Evolutionary conservation across 2,113 vertebrate genomes (phyloP).

Genomic region (Dendrocopos noguchii): DNA sequence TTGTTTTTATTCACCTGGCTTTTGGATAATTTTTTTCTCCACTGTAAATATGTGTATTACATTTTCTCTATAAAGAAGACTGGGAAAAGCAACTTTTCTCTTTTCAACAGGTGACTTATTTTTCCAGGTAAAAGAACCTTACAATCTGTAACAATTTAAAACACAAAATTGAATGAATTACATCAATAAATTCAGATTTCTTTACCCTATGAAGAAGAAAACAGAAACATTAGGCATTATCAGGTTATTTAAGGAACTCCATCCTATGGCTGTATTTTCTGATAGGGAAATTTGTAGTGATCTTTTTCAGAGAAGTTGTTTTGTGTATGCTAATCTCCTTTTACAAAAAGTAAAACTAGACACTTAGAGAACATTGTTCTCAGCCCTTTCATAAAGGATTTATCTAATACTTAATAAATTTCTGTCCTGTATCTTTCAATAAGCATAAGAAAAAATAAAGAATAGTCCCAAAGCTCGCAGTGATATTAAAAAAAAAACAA

Average conservation of each 20-base stretch:
- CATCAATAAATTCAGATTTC: neutral
- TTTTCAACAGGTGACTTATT: neutral
- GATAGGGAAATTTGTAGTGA: neutral
- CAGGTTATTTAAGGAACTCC: neutral
- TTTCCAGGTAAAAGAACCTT: neutral
- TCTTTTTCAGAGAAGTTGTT: neutral
- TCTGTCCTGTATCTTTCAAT: neutral
- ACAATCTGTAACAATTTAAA: neutral
- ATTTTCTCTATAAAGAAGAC: neutral
- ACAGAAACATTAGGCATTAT: neutral
- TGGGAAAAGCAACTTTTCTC: neutral
- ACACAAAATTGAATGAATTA: neutral
- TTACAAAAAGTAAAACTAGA: neutral
- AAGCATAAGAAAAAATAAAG: neutral
- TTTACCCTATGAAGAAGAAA: neutral
- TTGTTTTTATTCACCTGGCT: neutral
- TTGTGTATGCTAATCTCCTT: neutral
- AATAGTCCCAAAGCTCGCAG: neutral
- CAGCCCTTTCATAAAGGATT: neutral
- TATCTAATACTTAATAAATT: neutral
- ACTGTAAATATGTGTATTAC: neutral
- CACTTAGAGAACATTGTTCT: neutral
- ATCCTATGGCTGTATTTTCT: neutral
- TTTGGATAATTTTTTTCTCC: neutral
- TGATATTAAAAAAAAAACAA: neutral